Percentiles rank a stretch among this genome's conserved stretches.
phyloP scores from a whole-genome alignment of 2,113 vertebrate genomes.

The Gallinago jamesoni region DNA sequence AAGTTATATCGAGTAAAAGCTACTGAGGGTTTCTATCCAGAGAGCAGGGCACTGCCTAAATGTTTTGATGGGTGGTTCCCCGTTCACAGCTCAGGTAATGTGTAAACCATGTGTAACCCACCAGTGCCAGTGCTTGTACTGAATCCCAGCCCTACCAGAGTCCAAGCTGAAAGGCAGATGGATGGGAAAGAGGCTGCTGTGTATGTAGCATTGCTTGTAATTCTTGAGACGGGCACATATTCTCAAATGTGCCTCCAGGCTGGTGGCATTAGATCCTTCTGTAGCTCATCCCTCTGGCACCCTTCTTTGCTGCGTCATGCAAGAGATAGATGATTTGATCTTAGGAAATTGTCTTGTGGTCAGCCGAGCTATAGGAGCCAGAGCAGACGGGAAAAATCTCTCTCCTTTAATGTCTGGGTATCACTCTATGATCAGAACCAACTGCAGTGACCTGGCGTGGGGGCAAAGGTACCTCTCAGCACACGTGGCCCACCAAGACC shows the following conservation, averaged over 20 bases:
- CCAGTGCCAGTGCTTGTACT: not conserved
- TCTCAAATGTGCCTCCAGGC: not conserved
- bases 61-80: not conserved
- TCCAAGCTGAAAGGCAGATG: not conserved
- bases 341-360: not conserved
- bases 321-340: not conserved
- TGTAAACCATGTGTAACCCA: not conserved
- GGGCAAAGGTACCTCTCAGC: not conserved
- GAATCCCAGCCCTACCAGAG: not conserved
- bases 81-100: not conserved
- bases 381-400: not conserved
- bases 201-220: not conserved
- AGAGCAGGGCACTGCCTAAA: not conserved
- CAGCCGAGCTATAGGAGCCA: not conserved
- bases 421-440: not conserved
- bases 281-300: not conserved
- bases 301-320: not conserved
- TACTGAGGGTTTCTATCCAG: not conserved
- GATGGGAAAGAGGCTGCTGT: not conserved
- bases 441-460: not conserved
- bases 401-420: not conserved
- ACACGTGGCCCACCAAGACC: not conserved
- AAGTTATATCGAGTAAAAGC: not conserved
- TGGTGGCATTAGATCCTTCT: not conserved
- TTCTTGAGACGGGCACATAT: not conserved